Base-by-base conservation (phyloP, 2,113 vertebrate genomes). In the Calypte anna region DNA sequence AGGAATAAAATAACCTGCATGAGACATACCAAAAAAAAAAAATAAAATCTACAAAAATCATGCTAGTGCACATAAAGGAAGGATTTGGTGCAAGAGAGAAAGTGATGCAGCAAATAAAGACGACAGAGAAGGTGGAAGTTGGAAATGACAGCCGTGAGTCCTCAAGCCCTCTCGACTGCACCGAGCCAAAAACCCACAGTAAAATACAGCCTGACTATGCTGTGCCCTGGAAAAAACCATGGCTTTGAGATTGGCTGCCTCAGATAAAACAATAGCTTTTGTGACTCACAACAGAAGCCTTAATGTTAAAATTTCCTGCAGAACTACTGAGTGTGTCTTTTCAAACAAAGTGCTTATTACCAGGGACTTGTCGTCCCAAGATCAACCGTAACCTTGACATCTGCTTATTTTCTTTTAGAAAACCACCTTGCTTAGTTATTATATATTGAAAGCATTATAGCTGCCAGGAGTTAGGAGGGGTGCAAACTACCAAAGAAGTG, bases 391-490 rank as follows among this genome's bases (percentile, higher is more conserved):
- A 90, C 82, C 70, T 96, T 95, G 86, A 88, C 85, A 96, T 82
- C 83, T 95, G 94, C 82, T 96, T 90, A 91, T 95, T 96, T 95
- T 50, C 89, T 44, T 94, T 89, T 38, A 69, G 75, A 63, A 93
- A 90, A 80, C 20, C 44, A 87, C 77, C 82, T 95, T 81, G 59
- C 64, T 84, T 70, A 77, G 55, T 82, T 90, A 88, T 95, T 95
- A 91, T 4, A 18, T 6, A 89, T 36, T 84, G 91, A 93, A 93
- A 85, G 66, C 74, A n/a, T 80, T 70, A 53, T 1, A 36, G 74
- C 4, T 86, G 70, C 80, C 74, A 87, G 86, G 1, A 7, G 58
- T 20, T 67, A 28, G 75, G 75, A 55, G 33, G 31, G 51, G 36
- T 28, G 58, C 80, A 68, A 76, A 69, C 27, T 61, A 69, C 69